Evolutionary conservation across 2,888 invertebrate genomes (phyloP), one percentile per base, ranked within the genome.

Genomic region (Lithosia quadra): DNA sequence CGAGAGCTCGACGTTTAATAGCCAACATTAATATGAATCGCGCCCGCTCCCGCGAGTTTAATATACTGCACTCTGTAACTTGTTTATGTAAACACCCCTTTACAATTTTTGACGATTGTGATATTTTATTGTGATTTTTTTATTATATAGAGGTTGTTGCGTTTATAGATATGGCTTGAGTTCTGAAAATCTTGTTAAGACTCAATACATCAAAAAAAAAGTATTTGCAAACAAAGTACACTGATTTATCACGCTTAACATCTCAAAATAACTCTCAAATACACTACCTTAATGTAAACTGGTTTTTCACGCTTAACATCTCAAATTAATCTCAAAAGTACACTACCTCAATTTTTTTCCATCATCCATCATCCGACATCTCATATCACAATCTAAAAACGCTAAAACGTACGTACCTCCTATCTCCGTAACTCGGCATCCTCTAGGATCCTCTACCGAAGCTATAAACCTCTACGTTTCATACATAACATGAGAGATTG

Each of bases 21-120:
- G 91, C 84, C 67, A 80, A 83, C 88, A 91, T 91, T 91, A 91
- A 91, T 92, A 91, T 88, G 82, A 88, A 84, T 83, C 86, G 84
- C 82, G 76, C 80, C 69, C 82, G 80, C 80, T 80, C 80, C 78
- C 80, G 76, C 78, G 78, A 80, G 76, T 67, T 70, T 76, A 80
- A 80, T 80, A 75, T 78, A 69, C 73, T 68, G 59, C 65, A 75
- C 78, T 78, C 70, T 71, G 72, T 68, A 78, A 76, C 78, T 80
- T 76, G 74, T 79, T 72, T 79, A 74, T 76, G 73, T 78, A 71
- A 65, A 77, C 77, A 58, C 55, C 55, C 72, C 77, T 79, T 79
- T 77, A 79, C 68, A 77, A 72, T 74, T 69, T 58, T 79, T 49
- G 58, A 68, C 60, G 71, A 71, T 70, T 70, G 73, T 73, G 62